A percentile compares a stretch with the other conserved stretches of the same genome.
These are phyloP conservation scores for Sapajus apella DNA, from an alignment of 2,113 vertebrate genomes.

Conservation along the genomic window DNA sequence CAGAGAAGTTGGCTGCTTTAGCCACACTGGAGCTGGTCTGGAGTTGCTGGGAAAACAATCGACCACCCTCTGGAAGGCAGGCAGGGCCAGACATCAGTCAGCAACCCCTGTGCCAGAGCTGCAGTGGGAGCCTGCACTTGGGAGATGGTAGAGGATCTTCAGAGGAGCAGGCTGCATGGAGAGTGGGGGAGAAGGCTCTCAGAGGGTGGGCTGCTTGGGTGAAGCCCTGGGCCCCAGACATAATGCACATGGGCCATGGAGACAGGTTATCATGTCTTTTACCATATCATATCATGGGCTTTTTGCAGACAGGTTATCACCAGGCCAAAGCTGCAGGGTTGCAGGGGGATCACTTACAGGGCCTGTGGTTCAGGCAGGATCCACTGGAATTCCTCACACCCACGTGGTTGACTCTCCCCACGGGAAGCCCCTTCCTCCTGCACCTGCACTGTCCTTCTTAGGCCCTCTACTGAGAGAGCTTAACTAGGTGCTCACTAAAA, in stretches of 20 bases:
- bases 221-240: not conserved
- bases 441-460: not conserved
- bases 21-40: not conserved
- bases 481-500: not conserved
- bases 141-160: not conserved
- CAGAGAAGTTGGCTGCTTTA: not conserved
- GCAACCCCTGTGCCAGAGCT: rapidly evolving
- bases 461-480: not conserved
- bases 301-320: not conserved
- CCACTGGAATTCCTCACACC: rapidly evolving
- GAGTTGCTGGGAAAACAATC: too few relatives aligned
- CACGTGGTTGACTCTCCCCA: not conserved
- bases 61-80: not conserved
- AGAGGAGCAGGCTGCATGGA: not conserved
- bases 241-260: rapidly evolving
- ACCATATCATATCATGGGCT: too few relatives aligned
- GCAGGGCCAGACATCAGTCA: not conserved
- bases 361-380: rapidly evolving
- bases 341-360: not conserved
- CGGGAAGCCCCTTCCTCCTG: not conserved
- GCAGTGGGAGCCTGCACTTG: not conserved
- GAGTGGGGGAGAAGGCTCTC: not conserved
- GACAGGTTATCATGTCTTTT: not conserved
- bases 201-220: rapidly evolving
- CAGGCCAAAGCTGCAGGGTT: not conserved